A percentile compares a stretch with the other conserved stretches of the same genome.
Conservation (phyloP, 2,797 vertebrate species). For the Holocentrus rufus region DNA sequence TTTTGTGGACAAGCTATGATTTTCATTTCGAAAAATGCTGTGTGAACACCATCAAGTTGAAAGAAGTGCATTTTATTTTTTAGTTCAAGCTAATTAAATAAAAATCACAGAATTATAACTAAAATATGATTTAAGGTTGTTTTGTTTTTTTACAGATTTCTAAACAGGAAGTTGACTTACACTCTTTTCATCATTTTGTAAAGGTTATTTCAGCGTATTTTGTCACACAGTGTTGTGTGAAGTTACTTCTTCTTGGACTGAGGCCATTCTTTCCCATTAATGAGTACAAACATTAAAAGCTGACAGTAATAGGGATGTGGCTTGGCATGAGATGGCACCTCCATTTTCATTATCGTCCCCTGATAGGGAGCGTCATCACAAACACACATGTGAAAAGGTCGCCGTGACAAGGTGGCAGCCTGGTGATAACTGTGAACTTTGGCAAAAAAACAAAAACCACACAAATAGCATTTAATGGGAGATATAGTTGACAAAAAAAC, state of each 20-base stretch:
- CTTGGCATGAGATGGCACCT: conserved; percentile 59
- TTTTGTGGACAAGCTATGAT: conserved; percentile 43
- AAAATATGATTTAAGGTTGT: not conserved
- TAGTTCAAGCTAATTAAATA: not conserved
- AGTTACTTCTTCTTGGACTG: conserved; percentile 48
- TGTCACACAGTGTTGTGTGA: conserved; percentile 42
- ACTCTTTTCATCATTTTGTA: too few relatives aligned
- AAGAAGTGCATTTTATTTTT: conserved; percentile 50
- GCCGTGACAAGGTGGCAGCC: conserved; percentile 60
- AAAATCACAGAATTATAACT: not conserved
- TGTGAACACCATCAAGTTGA: conserved; percentile 41
- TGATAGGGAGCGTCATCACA: conserved; percentile 55
- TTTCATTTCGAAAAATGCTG: conserved; percentile 58
- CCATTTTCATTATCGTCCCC: conserved; percentile 65
- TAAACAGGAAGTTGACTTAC: not conserved
- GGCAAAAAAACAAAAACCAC: conserved; percentile 40
- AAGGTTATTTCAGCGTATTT: conserved; percentile 40
- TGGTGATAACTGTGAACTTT: conserved; percentile 54
- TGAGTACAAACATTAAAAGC: conserved; percentile 72
- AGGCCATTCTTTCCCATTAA: conserved; percentile 53
- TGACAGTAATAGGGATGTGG: conserved; percentile 41
- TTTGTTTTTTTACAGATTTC: not conserved
- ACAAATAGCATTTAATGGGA: conserved; percentile 15
- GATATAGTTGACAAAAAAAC: not conserved
- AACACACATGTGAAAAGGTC: conserved; percentile 72